Conservation (phyloP, 2,113 vertebrate species). For the Scartelaos histophorus region DNA sequence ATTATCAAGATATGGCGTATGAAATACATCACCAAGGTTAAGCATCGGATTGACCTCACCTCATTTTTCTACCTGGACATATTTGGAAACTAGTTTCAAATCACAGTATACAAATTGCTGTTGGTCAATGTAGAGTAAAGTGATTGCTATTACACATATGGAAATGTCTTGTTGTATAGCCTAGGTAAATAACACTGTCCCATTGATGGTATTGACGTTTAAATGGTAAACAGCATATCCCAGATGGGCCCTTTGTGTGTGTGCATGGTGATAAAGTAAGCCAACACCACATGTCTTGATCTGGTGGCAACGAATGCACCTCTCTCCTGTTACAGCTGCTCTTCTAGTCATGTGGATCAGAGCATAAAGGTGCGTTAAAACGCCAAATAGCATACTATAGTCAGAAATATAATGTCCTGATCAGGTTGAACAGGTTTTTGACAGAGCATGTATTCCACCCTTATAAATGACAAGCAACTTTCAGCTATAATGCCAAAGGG, state of each 20-base stretch:
- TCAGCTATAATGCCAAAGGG: conserved; percentile 31
- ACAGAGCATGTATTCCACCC: conserved; percentile 33
- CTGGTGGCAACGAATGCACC: conserved; percentile 38
- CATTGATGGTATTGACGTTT: conserved; percentile 13
- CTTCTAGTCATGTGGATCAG: neutral
- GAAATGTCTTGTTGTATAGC: neutral
- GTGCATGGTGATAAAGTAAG: conserved; percentile 52
- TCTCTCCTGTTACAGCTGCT: conserved; percentile 63
- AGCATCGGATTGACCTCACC: too few relatives aligned
- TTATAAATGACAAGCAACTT: conserved; percentile 43
- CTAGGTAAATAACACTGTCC: conserved; percentile 8
- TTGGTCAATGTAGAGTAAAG: neutral
- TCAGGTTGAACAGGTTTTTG: neutral
- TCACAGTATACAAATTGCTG: too few relatives aligned
- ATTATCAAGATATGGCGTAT: neutral
- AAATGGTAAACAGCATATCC: conserved; percentile 14
- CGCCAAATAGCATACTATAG: neutral
- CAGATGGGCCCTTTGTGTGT: conserved; percentile 3
- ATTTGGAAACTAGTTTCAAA: too few relatives aligned
- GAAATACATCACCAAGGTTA: too few relatives aligned
- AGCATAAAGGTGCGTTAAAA: neutral
- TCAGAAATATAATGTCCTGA: neutral
- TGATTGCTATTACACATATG: neutral
- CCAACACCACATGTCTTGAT: conserved; percentile 53
- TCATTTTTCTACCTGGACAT: too few relatives aligned